These are phyloP conservation scores for Calyptomena viridis DNA, from an alignment of 2,113 vertebrate genomes.

Conservation along the genomic window DNA sequence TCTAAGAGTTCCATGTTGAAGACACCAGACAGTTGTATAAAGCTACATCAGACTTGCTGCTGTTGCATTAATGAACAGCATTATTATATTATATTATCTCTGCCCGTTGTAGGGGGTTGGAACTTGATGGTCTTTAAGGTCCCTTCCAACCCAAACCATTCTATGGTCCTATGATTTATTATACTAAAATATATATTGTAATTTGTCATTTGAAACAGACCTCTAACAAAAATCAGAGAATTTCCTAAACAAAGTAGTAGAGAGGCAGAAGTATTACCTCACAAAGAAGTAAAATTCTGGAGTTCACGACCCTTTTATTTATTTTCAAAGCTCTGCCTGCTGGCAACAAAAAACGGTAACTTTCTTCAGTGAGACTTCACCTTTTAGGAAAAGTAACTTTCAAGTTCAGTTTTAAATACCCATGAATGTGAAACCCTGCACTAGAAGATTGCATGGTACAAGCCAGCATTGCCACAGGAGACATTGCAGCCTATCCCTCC, in stretches of 20 bases:
- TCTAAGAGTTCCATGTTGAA: background rate
- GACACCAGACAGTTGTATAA: background rate
- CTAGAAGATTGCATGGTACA: rapidly evolving
- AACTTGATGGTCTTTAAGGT: background rate
- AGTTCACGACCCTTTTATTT: background rate
- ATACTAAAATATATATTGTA: background rate
- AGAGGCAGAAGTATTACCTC: background rate
- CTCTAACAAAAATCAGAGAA: background rate
- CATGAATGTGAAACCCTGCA: background rate
- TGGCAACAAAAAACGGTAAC: background rate
- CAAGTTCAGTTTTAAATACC: background rate
- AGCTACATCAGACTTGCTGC: background rate
- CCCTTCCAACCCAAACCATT: background rate
- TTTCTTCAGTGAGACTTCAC: background rate
- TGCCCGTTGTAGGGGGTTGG: background rate
- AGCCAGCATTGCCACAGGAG: background rate
- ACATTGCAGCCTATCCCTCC: background rate
- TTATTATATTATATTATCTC: background rate
- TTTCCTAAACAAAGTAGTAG: background rate
- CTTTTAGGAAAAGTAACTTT: background rate
- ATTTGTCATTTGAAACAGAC: background rate
- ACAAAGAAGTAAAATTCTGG: background rate
- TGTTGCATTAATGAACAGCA: background rate
- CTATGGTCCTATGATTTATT: background rate
- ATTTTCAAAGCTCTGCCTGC: background rate